These are phyloP conservation scores for Meandrusa payeni DNA, from an alignment of 2,888 invertebrate genomes.

Conservation along the genomic window DNA sequence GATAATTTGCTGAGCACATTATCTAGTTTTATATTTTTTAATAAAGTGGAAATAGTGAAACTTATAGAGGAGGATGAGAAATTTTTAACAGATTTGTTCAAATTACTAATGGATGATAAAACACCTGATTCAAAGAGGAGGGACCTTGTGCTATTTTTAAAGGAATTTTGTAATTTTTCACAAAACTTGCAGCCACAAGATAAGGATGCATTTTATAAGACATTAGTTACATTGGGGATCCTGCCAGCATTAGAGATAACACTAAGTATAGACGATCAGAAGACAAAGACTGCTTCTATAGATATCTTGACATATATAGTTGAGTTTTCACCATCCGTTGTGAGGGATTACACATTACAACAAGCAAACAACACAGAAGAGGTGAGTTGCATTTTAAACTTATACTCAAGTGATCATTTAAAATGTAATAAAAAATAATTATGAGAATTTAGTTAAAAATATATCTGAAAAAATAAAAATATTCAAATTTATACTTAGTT, in stretches of 20 bases:
- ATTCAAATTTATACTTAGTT: no score
- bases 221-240: conserved; percentile 92
- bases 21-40: conserved; percentile 99
- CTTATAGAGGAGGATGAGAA: conserved; percentile 98
- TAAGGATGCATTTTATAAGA: conserved; percentile 98
- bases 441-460: no score
- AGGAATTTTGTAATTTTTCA: conserved; percentile 99
- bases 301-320: conserved; percentile 99
- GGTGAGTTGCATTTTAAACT: conserved; percentile 66
- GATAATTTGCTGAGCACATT: conserved; percentile 99
- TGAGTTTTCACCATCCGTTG: conserved; percentile 98
- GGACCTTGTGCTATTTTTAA: conserved; percentile 97
- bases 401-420: not conserved
- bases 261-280: conserved; percentile 93
- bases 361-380: conserved; percentile 95
- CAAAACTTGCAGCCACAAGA: conserved; percentile 98
- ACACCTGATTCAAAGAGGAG: conserved; percentile 92
- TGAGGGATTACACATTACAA: conserved; percentile 97
- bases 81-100: conserved; percentile 96
- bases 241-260: conserved; percentile 95
- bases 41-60: conserved; percentile 99
- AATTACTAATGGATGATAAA: conserved; percentile 93
- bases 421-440: no score
- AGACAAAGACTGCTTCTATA: conserved; percentile 97
- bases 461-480: no score